Percentiles rank a stretch among this genome's conserved stretches.
Evolutionary conservation across 1,140 invertebrate genomes (phyloP).

Genomic region (Heterodera schachtii): DNA sequence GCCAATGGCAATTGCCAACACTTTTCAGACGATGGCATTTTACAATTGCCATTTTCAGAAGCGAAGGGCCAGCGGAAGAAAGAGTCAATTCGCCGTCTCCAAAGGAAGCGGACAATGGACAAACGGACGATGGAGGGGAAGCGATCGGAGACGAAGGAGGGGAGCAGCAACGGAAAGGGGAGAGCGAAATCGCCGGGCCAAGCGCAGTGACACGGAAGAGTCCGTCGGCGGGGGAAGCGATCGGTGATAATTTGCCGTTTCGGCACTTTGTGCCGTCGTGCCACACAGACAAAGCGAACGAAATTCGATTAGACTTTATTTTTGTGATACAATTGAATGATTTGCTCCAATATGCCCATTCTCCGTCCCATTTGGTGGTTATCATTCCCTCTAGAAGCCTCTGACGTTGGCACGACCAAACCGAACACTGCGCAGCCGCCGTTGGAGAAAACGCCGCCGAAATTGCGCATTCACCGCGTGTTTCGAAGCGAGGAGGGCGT

Average conservation of each 20-base stretch:
- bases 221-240: not conserved
- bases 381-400: not conserved
- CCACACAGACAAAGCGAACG: not conserved
- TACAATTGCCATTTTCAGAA: too few species aligned
- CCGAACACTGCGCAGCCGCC: not conserved
- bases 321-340: not conserved
- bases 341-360: not conserved
- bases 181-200: not conserved
- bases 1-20: too few species aligned
- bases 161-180: not conserved
- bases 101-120: not conserved
- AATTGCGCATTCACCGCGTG: not conserved
- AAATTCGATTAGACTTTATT: too few species aligned
- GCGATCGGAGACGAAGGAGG: not conserved
- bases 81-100: not conserved
- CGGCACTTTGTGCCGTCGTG: not conserved
- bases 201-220: not conserved
- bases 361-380: not conserved
- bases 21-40: too few species aligned
- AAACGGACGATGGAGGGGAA: not conserved
- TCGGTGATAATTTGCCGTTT: not conserved
- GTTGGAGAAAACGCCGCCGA: not conserved
- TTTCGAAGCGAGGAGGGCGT: not conserved
- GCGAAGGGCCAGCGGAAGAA: not conserved
- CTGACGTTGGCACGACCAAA: not conserved